phyloP scores from a whole-genome alignment of 2,888 invertebrate species.

The Portevinia maculata region DNA sequence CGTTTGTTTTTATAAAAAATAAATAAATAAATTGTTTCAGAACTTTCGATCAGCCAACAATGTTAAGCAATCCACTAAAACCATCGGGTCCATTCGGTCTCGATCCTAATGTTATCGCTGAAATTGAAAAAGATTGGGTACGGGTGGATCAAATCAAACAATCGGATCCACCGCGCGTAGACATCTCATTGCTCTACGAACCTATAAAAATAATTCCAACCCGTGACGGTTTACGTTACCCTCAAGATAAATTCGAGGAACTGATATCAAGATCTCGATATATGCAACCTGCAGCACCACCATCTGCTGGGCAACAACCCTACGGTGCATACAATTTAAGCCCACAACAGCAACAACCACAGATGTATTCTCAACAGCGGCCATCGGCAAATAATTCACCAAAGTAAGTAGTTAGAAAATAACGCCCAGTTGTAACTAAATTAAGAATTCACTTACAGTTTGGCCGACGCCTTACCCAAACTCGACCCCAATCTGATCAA shows the following conservation, averaged over 20 bases:
- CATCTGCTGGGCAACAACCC: constrained; percentile 77
- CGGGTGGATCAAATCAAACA: constrained; percentile 83
- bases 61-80: constrained; percentile 80
- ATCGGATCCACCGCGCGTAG: constrained; percentile 80
- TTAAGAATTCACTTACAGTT: constrained; percentile 76
- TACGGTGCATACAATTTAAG: constrained; percentile 77
- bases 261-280: constrained; percentile 79
- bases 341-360: constrained; percentile 77
- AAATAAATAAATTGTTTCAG: constrained; percentile 73
- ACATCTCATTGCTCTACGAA: constrained; percentile 82
- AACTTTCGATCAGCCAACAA: constrained; percentile 80
- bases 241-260: constrained; percentile 81
- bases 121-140: constrained; percentile 85
- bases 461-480: constrained; percentile 81
- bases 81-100: constrained; percentile 90
- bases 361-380: constrained; percentile 48
- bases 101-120: constrained; percentile 88
- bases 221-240: constrained; percentile 83
- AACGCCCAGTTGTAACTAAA: no score
- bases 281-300: constrained; percentile 79
- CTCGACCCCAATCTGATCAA: constrained; percentile 82
- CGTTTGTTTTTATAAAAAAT: not conserved
- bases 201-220: constrained; percentile 84
- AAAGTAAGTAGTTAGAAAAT: constrained; percentile 78
- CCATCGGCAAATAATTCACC: constrained; percentile 75